Conservation (phyloP, 2,797 vertebrate species). For the Catamblyrhynchus diadema region DNA sequence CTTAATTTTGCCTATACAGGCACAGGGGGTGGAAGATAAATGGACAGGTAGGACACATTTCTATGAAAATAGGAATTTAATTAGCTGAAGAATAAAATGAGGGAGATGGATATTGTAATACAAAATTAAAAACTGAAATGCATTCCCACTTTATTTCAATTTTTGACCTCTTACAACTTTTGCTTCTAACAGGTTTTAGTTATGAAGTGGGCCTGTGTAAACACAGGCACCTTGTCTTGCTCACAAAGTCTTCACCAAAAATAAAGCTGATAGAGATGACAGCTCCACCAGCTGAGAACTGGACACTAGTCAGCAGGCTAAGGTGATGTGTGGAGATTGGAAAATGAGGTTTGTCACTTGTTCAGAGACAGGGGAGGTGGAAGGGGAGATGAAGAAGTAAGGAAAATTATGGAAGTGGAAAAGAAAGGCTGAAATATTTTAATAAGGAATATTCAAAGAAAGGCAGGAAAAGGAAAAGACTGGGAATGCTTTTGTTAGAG, state of each 20-base stretch:
- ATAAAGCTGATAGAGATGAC: not conserved
- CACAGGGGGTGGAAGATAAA: not conserved
- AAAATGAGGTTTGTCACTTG: not conserved
- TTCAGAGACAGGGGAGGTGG: not conserved
- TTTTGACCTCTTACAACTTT: not conserved
- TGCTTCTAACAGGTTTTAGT: not conserved
- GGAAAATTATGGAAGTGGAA: not conserved
- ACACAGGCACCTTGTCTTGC: fast-evolving
- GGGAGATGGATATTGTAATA: not conserved
- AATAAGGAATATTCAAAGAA: not conserved
- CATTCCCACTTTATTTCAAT: not conserved
- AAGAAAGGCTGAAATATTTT: not conserved
- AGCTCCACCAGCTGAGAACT: not conserved
- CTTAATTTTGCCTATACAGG: not conserved
- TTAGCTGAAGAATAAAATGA: not conserved
- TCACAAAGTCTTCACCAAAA: not conserved
- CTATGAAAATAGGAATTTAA: not conserved
- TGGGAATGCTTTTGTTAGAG: not conserved
- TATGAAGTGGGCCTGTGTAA: not conserved
- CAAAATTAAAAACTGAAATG: not conserved
- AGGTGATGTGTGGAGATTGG: not conserved
- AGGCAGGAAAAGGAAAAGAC: not conserved
- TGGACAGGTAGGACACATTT: not conserved
- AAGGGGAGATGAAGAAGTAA: not conserved
- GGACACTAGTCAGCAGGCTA: not conserved